Base-by-base conservation (phyloP, 2,797 vertebrate genomes). In the Ispidina picta region DNA sequence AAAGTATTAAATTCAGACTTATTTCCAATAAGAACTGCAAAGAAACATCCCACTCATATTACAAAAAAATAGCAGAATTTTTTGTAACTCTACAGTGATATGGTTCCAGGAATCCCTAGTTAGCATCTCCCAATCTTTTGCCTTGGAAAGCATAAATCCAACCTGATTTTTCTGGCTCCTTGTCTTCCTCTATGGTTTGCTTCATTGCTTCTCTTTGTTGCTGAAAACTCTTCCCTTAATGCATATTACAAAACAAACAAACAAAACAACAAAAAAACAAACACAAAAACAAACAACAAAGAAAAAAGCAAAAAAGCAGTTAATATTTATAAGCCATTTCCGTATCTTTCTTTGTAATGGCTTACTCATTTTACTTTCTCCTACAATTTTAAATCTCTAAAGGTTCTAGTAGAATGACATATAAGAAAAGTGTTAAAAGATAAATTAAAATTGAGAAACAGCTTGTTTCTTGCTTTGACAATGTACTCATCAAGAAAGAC, bases 161-260 rank as follows among this genome's bases (percentile, higher is more conserved):
- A 98, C 98, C 98, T 97, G 97, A 98, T 98, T 98, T 98, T 96
- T 98, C 99, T 79, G 98, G 98, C 83, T 98, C 98, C 88, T 98
- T 98, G 96, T 99, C 99, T 94, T 98, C 98, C 83, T 98, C 98
- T 96, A 99, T 98, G 12, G 98, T 99, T 98, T 98, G 99, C 94
- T 99, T 99, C 98, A 99, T 98, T 90, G 98, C 98, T 97, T 99
- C 99, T 96, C 99, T 98, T 97, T 99, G 99, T 64, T 99, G 99
- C 96, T 99, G 99, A 97, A 99, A 99, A 91, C 98, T 98, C 97
- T 99, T 99, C 69, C 99, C 99, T 99, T 92, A 88, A 79, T 14
- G 48, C 26, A 44, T 33, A 93, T 35, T 33, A 33, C 69, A 15
- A 33, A 77, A 43, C 86, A 93, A 83, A 75, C 59, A 82, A 18